A percentile compares a stretch with the other conserved stretches of the same genome.
Conservation (phyloP, 2,113 vertebrate species). For the Scomber japonicus region DNA sequence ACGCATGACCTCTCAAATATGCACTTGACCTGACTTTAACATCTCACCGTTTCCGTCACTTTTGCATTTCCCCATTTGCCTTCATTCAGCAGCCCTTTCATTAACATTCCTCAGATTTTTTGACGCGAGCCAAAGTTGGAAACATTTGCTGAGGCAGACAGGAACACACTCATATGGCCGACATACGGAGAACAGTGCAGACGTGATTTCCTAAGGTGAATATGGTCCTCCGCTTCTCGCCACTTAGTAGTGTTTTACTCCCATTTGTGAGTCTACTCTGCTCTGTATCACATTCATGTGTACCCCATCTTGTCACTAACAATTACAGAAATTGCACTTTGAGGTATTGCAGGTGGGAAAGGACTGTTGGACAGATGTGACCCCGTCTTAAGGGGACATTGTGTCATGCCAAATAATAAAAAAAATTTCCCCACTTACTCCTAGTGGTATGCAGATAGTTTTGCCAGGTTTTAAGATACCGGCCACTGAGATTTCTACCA, state of each 20-base stretch:
- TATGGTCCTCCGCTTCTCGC: neutral
- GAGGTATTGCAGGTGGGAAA: neutral
- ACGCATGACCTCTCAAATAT: conserved; percentile 39
- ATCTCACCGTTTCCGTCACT: conserved; percentile 31
- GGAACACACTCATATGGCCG: conserved; percentile 40
- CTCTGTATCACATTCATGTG: neutral
- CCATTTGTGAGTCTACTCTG: neutral
- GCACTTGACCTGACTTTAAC: conserved; percentile 40
- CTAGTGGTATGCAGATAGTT: conserved; percentile 21
- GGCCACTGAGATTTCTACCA: conserved; percentile 20
- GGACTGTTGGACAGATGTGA: conserved; percentile 16
- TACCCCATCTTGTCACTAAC: neutral
- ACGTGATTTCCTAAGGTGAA: conserved; percentile 37
- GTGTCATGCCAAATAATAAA: conserved; percentile 39
- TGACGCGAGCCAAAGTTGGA: conserved; percentile 42
- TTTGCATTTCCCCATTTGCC: conserved; percentile 31
- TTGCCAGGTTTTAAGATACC: conserved; percentile 37
- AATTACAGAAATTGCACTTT: conserved; percentile 15
- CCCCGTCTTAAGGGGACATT: conserved; percentile 6
- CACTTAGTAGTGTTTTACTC: conserved; percentile 35
- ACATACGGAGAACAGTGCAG: conserved; percentile 38
- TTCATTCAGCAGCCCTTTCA: conserved; percentile 55
- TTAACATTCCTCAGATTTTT: conserved; percentile 71
- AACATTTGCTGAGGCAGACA: conserved; percentile 28
- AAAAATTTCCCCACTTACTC: conserved; percentile 26